Conservation (phyloP, 2,797 vertebrate species). For the Onychomys torridus region DNA sequence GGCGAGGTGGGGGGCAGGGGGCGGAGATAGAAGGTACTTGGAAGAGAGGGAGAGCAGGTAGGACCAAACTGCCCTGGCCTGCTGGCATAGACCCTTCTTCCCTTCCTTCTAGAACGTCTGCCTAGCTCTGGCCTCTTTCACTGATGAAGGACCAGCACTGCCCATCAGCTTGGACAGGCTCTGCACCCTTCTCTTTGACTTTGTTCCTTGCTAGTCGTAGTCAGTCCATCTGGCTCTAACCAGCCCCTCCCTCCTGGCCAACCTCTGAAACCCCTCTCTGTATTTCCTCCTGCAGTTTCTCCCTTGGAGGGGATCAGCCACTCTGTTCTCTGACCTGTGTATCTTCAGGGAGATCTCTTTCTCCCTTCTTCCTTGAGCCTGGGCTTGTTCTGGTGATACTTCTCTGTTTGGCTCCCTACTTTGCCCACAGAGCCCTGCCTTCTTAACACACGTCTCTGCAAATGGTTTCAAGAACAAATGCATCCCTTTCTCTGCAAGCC, state of each 20-base stretch:
- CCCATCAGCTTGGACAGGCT: neutral
- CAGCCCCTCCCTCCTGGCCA: neutral
- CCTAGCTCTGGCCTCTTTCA: neutral
- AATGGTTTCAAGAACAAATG: neutral
- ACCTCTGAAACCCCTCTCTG: neutral
- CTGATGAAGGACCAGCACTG: neutral
- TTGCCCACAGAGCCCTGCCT: neutral
- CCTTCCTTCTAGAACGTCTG: neutral
- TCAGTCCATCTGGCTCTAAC: neutral
- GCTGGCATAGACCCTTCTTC: neutral
- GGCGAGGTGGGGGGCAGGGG: rapidly evolving
- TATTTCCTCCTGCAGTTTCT: neutral
- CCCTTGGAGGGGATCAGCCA: neutral
- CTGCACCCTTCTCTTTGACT: neutral
- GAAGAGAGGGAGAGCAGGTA: neutral
- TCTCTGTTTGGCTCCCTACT: neutral
- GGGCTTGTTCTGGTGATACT: neutral
- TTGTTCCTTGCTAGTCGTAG: neutral
- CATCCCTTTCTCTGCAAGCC: neutral
- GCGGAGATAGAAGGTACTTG: neutral
- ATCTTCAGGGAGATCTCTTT: neutral
- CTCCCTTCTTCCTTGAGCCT: neutral
- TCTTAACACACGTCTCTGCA: neutral
- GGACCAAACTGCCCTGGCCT: neutral
- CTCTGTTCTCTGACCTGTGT: neutral